phyloP scores from a whole-genome alignment of 2,113 vertebrate species.

The Piprites chloris region DNA sequence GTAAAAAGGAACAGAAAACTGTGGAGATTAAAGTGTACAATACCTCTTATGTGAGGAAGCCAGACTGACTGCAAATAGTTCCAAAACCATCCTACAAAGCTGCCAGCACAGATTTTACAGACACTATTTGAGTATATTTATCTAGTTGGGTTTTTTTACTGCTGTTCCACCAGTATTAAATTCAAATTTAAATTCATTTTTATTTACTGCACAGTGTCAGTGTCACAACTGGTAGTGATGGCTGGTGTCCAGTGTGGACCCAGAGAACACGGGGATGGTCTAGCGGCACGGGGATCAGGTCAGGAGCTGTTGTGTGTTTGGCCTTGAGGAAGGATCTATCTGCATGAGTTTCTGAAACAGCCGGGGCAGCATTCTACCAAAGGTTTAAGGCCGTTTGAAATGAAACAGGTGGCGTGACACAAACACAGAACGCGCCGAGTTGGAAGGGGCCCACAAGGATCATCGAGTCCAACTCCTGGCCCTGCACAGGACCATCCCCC shows the following conservation, averaged over 20 bases:
- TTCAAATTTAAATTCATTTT: not conserved
- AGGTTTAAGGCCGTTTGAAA: too few relatives aligned
- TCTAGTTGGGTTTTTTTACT: fast-evolving
- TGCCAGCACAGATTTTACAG: not conserved
- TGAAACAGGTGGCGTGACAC: too few relatives aligned
- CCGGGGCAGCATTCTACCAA: too few relatives aligned
- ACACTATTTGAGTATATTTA: fast-evolving
- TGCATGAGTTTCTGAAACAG: too few relatives aligned
- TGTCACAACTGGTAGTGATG: fast-evolving
- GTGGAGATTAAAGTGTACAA: fast-evolving
- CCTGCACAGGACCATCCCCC: too few relatives aligned
- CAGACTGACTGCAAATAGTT: not conserved
- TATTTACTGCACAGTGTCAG: fast-evolving
- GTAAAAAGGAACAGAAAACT: not conserved
- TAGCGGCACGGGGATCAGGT: not conserved
- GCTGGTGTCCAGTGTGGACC: fast-evolving
- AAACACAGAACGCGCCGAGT: too few relatives aligned
- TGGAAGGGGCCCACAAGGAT: too few relatives aligned
- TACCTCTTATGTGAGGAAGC: not conserved
- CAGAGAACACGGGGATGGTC: fast-evolving
- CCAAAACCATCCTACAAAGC: not conserved
- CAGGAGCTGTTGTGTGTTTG: too few relatives aligned
- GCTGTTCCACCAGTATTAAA: fast-evolving
- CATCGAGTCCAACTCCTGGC: too few relatives aligned
- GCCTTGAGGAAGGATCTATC: too few relatives aligned